A percentile compares a stretch with the other conserved stretches of the same genome.
Conservation (phyloP, 2,797 vertebrate species). For the Percopsis omiscomaycus region DNA sequence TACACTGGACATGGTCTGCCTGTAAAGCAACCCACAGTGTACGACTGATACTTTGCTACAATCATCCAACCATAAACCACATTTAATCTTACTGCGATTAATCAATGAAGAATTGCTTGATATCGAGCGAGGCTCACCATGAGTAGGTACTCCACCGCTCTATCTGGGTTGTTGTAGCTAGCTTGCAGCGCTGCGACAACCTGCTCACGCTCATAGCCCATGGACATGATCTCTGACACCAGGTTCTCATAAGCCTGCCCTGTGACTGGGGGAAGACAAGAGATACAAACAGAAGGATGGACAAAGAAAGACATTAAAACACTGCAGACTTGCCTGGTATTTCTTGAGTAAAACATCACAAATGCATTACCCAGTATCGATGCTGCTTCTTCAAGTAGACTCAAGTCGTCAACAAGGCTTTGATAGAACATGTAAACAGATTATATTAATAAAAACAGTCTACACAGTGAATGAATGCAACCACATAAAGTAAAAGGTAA, state of each 20-base stretch:
- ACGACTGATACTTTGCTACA: too few relatives aligned
- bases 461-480: neutral
- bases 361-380: constrained; percentile 75
- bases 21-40: too few relatives aligned
- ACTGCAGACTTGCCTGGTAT: neutral
- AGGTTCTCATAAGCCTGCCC: constrained; percentile 81
- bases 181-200: constrained; percentile 77
- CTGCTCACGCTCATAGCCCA: constrained; percentile 80
- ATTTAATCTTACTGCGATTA: too few relatives aligned
- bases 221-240: constrained; percentile 81
- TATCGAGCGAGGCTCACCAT: constrained; percentile 62
- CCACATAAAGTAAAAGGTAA: neutral
- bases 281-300: neutral
- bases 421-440: constrained; percentile 18
- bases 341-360: neutral
- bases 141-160: constrained; percentile 82
- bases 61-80: too few relatives aligned
- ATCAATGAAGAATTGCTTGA: too few relatives aligned
- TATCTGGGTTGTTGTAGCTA: constrained; percentile 81
- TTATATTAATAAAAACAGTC: neutral
- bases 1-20: too few relatives aligned
- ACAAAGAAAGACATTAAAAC: neutral
- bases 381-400: constrained; percentile 79
- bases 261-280: constrained; percentile 65
- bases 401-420: constrained; percentile 74